Evolutionary conservation across 2,797 vertebrate genomes (phyloP), one percentile per base, ranked within the genome.

Genomic region (Crocidura indochinensis): DNA sequence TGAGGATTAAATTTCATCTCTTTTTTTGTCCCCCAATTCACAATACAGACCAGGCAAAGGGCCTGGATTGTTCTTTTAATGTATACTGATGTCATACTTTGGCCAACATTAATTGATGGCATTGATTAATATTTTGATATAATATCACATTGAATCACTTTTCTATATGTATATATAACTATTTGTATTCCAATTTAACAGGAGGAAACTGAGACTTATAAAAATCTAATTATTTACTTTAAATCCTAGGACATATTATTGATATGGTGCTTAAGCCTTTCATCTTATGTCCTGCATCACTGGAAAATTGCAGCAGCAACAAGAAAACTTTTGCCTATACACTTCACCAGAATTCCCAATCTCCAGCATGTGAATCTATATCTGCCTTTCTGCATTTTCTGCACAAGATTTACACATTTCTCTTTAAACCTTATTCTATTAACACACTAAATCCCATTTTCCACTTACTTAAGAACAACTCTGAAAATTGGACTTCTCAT

Each of bases 151-250:
- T 56, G 46, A 51, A 67, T 85, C 20, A 29, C 73, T 64, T 56
- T 69, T 77, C 71, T 4, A 87, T 3, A 88, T 53, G 84, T 3
- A 88, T 51, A n/a, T 62, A 83, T 77, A 65, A 65, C 8, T 65
- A 56, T 90, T 81, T 81, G n/a, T 49, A 74, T 83, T 85, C 65
- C n/a, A 47, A 67, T 47, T 87, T 93, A 64, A 79, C 51, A 91
- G n/a, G 26, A 86, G n/a, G 11, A 89, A 82, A 83, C 1, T 29
- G 67, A 91, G 64, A 10, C 24, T 89, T 72, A 72, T 22, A 22
- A 72, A 72, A 22, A 67, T 10, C 62, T 27, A 80, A 83, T 46
- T 60, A 12, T 20, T 88, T 74, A 72, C 8, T 78, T 74, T 29
- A 68, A 84, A 65, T 47, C 14, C 44, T 24, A 65, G 0, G 8